Conservation (phyloP, 2,113 vertebrate species). For the Nesogale talazaci region DNA sequence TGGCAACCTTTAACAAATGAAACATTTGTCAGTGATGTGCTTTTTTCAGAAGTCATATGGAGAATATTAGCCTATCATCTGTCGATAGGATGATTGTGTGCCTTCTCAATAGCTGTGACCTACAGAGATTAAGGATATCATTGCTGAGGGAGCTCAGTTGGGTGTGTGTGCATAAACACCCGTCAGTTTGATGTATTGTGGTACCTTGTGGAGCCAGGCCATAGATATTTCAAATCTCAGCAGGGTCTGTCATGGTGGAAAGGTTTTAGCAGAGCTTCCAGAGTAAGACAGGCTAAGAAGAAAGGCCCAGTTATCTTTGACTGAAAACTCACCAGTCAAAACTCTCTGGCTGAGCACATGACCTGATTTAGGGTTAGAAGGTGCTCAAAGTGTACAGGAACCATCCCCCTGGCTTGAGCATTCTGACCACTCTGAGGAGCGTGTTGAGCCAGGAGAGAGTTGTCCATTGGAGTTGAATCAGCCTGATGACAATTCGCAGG, state of each 20-base stretch:
- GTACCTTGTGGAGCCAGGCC: not conserved
- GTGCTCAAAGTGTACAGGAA: not conserved
- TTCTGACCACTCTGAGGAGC: no score
- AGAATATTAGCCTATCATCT: not conserved
- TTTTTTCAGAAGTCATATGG: not conserved
- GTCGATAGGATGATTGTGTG: not conserved
- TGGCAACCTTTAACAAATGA: not conserved
- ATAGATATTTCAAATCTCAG: not conserved
- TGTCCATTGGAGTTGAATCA: no score
- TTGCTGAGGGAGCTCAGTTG: not conserved
- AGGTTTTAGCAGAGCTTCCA: no score
- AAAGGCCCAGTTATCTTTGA: no score
- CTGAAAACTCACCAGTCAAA: no score
- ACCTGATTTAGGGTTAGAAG: not conserved
- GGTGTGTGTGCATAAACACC: not conserved
- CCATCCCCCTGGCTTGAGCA: no score
- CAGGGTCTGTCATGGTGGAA: no score
- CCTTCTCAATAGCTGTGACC: not conserved
- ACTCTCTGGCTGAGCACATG: no score
- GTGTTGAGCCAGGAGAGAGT: no score
- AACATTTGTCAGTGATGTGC: not conserved
- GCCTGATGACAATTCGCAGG: no score
- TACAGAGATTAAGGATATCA: no score
- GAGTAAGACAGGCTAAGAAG: no score
- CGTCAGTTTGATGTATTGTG: not conserved